Evolutionary conservation across 2,888 invertebrate species (phyloP).

Genomic region (Mimas tiliae): DNA sequence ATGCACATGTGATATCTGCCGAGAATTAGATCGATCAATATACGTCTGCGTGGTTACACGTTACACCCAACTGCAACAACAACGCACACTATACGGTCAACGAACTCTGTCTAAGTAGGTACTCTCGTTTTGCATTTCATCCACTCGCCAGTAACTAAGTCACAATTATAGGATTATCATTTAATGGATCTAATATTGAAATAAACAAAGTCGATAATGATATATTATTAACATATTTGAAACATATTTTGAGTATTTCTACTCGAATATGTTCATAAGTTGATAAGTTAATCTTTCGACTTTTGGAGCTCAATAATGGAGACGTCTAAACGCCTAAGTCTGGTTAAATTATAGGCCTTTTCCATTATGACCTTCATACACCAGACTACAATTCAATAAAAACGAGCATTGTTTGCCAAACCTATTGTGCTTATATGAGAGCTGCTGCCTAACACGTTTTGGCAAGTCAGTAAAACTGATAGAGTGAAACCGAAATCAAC

Average conservation of each 20-base stretch:
- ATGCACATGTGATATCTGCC: slow-evolving; percentile 19
- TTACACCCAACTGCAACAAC: background rate
- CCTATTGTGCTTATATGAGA: slow-evolving; percentile 17
- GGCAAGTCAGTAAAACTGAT: slow-evolving; percentile 64
- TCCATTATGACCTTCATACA: slow-evolving; percentile 8
- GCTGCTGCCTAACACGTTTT: slow-evolving; percentile 38
- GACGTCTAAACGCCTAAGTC: too few species aligned
- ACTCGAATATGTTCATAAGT: too few species aligned
- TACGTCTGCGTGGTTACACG: slow-evolving; percentile 17
- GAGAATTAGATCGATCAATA: slow-evolving; percentile 28
- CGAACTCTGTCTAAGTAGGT: slow-evolving; percentile 24
- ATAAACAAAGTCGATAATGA: too few species aligned
- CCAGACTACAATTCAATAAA: slow-evolving; percentile 23
- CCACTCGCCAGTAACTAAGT: background rate
- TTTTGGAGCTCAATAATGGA: too few species aligned
- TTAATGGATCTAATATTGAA: too few species aligned
- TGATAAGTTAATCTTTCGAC: too few species aligned
- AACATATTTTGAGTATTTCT: too few species aligned
- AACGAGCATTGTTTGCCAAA: slow-evolving; percentile 21
- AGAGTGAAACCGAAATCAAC: slow-evolving; percentile 78
- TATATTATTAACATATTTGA: too few species aligned
- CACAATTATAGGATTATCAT: background rate
- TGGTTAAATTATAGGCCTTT: too few species aligned
- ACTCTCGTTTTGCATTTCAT: slow-evolving; percentile 14
- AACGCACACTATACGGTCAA: slow-evolving; percentile 8